Conservation (phyloP, 2,888 invertebrate genomes). For the Nephrotoma appendiculata region DNA sequence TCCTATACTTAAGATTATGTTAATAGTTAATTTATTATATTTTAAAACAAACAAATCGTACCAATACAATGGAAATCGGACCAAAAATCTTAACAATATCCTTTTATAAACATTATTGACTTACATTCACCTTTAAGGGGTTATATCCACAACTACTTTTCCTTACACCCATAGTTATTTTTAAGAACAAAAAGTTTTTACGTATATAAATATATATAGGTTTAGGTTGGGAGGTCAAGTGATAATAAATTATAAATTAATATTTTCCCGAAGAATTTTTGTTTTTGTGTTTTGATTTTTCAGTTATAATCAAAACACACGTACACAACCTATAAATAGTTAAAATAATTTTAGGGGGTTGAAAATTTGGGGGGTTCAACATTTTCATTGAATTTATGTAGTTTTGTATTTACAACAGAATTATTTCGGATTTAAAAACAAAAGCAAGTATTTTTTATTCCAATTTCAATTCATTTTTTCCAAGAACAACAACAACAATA, state of each 20-base stretch:
- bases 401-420: neutral
- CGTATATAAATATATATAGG: too few species aligned
- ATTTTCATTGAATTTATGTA: neutral
- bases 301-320: neutral
- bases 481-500: neutral
- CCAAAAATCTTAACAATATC: too few species aligned
- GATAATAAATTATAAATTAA: neutral
- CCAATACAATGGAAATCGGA: too few species aligned
- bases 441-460: neutral
- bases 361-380: neutral
- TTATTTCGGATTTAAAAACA: neutral
- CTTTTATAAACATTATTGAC: too few species aligned
- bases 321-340: neutral
- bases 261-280: neutral
- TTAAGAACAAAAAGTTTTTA: too few species aligned
- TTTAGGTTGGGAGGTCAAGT: neutral
- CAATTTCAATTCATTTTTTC: neutral
- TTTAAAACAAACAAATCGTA: too few species aligned
- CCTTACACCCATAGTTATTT: too few species aligned
- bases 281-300: neutral
- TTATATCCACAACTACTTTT: too few species aligned
- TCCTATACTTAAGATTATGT: too few species aligned
- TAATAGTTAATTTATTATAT: too few species aligned
- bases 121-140: too few species aligned
- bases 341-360: neutral